Evolutionary conservation across 2,888 invertebrate genomes (phyloP).

Genomic region (Sphaeridia pumilis): DNA sequence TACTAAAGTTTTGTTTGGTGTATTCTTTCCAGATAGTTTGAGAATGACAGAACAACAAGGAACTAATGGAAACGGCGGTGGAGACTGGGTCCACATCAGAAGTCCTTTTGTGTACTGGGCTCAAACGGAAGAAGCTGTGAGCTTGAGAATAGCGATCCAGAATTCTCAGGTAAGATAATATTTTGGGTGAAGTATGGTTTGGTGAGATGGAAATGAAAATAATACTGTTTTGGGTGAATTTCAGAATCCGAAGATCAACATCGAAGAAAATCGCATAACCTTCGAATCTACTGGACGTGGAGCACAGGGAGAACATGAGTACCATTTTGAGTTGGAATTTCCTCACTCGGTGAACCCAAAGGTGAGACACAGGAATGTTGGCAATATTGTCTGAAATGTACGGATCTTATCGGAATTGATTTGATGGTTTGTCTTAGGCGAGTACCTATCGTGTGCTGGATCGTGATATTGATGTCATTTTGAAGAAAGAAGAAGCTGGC

Average conservation of each 20-base stretch:
- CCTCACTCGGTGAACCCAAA: conserved; percentile 52
- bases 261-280: conserved; percentile 54
- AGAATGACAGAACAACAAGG: no score
- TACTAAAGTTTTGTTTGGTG: no score
- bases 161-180: conserved; percentile 61
- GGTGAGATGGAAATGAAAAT: no score
- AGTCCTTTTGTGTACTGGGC: conserved; percentile 88
- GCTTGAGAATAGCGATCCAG: conserved; percentile 64
- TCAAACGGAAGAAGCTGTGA: conserved; percentile 64
- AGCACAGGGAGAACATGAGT: conserved; percentile 63
- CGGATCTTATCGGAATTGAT: no score
- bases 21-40: no score
- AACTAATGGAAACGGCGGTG: neutral
- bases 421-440: no score
- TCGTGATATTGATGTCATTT: conserved; percentile 60
- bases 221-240: no score
- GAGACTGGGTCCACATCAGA: conserved; percentile 31
- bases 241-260: conserved; percentile 54
- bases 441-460: conserved; percentile 55
- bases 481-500: conserved; percentile 54
- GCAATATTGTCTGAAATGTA: neutral
- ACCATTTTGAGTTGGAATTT: conserved; percentile 60
- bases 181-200: no score
- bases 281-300: conserved; percentile 66
- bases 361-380: no score